A percentile compares a stretch with the other conserved stretches of the same genome.
These are phyloP conservation scores for Orchesella flavescens DNA, from an alignment of 2,888 invertebrate genomes.

Conservation along the genomic window DNA sequence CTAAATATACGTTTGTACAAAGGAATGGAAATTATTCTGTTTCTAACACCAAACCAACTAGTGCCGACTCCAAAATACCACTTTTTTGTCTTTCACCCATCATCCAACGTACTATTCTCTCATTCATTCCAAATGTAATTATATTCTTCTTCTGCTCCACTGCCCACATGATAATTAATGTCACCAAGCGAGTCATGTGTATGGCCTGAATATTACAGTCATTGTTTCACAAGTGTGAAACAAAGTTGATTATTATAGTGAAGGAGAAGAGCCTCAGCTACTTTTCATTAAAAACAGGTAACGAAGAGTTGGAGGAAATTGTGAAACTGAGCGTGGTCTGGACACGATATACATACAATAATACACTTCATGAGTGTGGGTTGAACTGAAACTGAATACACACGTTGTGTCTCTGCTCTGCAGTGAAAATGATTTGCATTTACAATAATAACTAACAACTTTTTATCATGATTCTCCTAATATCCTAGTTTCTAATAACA, in stretches of 20 bases:
- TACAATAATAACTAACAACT: conserved; percentile 14
- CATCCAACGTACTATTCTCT: background rate
- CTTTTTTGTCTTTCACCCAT: background rate
- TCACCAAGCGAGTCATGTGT: conserved; percentile 67
- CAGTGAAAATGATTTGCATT: conserved; percentile 16
- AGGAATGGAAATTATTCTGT: background rate
- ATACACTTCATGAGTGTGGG: too few relatives aligned
- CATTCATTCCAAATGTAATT: conserved; percentile 65
- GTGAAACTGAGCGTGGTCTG: conserved; percentile 5
- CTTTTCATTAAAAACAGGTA: conserved; percentile 72
- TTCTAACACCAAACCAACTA: background rate
- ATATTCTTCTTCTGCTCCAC: conserved; percentile 70
- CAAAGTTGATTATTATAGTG: conserved; percentile 69
- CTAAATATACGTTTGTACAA: too few relatives aligned
- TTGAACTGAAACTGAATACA: too few relatives aligned
- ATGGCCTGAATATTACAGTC: conserved; percentile 67
- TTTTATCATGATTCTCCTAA: conserved; percentile 3
- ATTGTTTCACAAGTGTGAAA: conserved; percentile 70
- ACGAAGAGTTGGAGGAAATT: conserved; percentile 68
- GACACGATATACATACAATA: too few relatives aligned
- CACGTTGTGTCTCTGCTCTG: too few relatives aligned
- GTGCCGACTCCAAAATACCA: too few relatives aligned
- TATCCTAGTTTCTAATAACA: background rate
- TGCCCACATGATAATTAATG: conserved; percentile 72
- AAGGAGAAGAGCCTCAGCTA: conserved; percentile 29